Conservation (phyloP, 2,797 vertebrate genomes). For the Eospalax fontanierii region DNA sequence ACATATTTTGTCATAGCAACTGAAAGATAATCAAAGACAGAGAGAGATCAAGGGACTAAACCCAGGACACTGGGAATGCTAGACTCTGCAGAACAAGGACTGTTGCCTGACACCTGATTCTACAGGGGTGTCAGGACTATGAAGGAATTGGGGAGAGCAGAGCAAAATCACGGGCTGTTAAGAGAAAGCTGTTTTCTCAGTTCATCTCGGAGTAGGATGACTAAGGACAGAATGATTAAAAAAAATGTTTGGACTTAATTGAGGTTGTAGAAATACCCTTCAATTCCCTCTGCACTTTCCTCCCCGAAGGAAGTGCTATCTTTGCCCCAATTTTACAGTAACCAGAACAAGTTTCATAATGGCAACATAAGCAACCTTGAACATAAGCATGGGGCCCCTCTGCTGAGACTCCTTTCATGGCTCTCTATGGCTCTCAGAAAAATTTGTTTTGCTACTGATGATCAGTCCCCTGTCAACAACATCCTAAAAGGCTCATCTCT, state of each 20-base stretch:
- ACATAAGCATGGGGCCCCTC: too few relatives aligned
- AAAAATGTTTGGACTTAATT: background rate
- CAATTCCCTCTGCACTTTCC: background rate
- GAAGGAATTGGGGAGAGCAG: background rate
- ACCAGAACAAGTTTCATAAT: background rate
- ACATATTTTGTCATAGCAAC: background rate
- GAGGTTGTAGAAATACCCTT: fast-evolving
- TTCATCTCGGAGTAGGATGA: background rate
- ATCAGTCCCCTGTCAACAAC: background rate
- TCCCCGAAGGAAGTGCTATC: background rate
- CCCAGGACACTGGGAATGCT: background rate
- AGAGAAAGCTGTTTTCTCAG: background rate
- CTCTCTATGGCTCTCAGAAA: background rate
- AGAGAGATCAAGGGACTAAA: background rate
- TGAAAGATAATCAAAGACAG: background rate
- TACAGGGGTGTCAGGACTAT: background rate
- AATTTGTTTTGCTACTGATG: background rate
- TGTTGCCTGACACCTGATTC: background rate
- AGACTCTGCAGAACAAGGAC: background rate
- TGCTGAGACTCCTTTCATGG: background rate
- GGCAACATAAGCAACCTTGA: background rate
- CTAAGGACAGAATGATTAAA: background rate
- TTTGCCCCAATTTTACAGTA: background rate
- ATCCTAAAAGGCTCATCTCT: background rate
- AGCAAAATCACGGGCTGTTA: background rate